Base-by-base conservation (phyloP, 2,113 vertebrate species). In the Ceyx margarethae region DNA sequence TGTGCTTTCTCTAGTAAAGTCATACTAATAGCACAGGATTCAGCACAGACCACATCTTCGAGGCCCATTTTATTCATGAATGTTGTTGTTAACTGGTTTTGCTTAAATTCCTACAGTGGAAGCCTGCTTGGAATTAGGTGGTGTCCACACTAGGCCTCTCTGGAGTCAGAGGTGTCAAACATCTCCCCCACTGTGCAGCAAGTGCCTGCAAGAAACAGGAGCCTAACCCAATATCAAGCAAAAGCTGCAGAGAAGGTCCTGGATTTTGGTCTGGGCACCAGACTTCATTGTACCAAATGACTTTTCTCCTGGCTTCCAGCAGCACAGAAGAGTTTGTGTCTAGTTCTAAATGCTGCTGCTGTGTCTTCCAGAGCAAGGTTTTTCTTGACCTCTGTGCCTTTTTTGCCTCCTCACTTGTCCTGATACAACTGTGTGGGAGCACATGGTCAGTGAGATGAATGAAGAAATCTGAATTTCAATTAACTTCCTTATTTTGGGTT, bases 401-500 rank as follows among this genome's bases (percentile, higher is more conserved):
- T 54, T 82, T 84, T 89, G 37, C 42, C 29, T 62, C 25, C 28
- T 88, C 13, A 3, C 13, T 73, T 88, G 25, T 33, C 15, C 37
- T 28, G 40, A 15, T 25, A 35, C 22, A 35, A 5, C 29, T 81
- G 71, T 46, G 48, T 68, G 37, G 54, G 48, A 85, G 45, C 33
- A 37, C 22, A 9, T 37, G 22, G 25, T 81, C 76, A 73, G 66
- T 0, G 3, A 82, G 54, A 85, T 94, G 87, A 95, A 87, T 92
- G 79, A 91, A 91, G 72, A 71, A 5, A 57, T 45, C n/a, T 76
- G 71, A 94, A 73, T 89, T 94, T 54, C 33, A 83, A 74, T 12
- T n/a, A 64, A 62, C 82, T 81, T 94, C 72, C 85, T 87, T 91
- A 85, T 82, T 95, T 83, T 62, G 43, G 28, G 10, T 76, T 85